Conservation (phyloP, 2,797 vertebrate genomes). For the Xenops minutus region DNA sequence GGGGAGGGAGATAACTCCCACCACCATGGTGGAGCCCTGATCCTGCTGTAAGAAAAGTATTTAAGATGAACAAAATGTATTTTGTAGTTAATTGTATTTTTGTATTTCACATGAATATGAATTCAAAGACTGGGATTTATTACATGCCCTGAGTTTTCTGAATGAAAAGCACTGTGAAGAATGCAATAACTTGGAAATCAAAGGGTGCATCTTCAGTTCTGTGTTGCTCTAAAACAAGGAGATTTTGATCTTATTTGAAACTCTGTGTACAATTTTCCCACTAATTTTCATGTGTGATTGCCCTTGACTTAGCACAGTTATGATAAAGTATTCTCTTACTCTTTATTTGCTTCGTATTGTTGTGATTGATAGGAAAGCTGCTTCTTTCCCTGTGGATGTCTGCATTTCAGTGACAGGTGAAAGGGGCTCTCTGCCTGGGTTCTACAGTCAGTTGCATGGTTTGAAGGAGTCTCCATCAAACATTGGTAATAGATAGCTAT, state of each 20-base stretch:
- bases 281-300: background rate
- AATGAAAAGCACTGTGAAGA: background rate
- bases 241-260: background rate
- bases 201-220: background rate
- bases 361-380: background rate
- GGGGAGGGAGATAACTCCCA: background rate
- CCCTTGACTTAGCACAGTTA: background rate
- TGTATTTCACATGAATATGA: background rate
- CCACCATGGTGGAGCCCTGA: background rate
- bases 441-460: background rate
- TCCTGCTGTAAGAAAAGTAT: background rate
- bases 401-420: background rate
- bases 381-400: background rate
- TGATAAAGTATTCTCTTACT: background rate
- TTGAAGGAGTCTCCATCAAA: background rate
- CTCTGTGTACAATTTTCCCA: accelerated
- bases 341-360: background rate
- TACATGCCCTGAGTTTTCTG: background rate
- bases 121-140: background rate
- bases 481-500: background rate
- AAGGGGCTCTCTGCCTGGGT: background rate
- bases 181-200: background rate
- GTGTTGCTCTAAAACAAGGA: background rate
- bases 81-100: background rate
- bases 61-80: background rate